A percentile compares a stretch with the other conserved stretches of the same genome.
Evolutionary conservation across 1,140 invertebrate species (phyloP).

Genomic region (Bombus confusus): DNA sequence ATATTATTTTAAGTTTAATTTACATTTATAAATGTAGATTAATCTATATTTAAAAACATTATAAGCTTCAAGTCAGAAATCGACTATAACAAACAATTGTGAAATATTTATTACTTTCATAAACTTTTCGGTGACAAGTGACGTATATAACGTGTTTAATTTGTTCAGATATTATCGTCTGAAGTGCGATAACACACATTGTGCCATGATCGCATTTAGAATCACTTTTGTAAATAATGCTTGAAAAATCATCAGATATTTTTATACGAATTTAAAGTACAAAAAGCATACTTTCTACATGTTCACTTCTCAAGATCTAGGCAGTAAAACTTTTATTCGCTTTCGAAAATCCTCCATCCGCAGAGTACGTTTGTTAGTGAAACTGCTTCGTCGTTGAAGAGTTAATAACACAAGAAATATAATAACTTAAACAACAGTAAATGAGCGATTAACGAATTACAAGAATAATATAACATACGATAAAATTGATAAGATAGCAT

Average conservation of each 20-base stretch:
- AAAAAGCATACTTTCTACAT: neutral
- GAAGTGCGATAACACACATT: neutral
- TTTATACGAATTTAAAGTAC: neutral
- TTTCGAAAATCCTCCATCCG: neutral
- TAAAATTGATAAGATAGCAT: slow-evolving; percentile 23
- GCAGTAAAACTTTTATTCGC: neutral
- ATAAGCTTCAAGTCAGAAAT: neutral
- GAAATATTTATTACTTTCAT: neutral
- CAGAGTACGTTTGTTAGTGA: neutral
- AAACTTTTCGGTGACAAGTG: neutral
- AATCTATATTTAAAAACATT: neutral
- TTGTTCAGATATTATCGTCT: neutral
- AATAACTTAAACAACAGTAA: neutral
- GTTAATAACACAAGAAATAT: neutral
- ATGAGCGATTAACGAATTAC: neutral
- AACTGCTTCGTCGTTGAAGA: neutral
- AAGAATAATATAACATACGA: neutral
- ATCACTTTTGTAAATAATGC: neutral
- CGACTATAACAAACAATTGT: neutral
- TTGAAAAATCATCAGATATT: neutral
- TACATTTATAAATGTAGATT: neutral
- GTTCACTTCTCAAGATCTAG: neutral
- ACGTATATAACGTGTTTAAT: neutral
- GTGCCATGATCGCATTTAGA: neutral
- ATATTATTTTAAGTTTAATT: too few species aligned